Conservation (phyloP, 2,113 vertebrate genomes). For the Alces alces region DNA sequence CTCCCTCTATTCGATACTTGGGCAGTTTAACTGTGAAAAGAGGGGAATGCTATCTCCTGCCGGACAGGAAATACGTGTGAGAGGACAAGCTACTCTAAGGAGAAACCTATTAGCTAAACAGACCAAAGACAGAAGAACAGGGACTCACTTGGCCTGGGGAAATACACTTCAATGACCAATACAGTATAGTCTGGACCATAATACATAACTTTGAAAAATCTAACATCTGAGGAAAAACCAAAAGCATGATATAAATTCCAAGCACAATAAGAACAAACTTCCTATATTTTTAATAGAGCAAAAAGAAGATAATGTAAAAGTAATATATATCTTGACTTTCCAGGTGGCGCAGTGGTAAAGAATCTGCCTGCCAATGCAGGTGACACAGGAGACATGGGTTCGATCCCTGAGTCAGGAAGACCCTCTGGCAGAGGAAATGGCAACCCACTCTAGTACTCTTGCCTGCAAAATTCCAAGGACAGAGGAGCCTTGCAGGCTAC, state of each 20-base stretch:
- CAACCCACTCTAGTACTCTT: not conserved
- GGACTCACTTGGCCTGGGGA: not conserved
- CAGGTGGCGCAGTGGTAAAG: no score
- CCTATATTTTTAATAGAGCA: not conserved
- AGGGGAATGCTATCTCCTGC: not conserved
- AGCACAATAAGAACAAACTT: not conserved
- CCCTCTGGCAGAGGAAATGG: not conserved
- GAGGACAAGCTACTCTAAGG: not conserved
- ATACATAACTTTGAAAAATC: conserved; percentile 4
- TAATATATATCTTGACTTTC: not conserved
- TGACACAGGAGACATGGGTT: not conserved
- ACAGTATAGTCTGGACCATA: not conserved
- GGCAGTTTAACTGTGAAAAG: not conserved
- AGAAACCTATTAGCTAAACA: conserved; percentile 3
- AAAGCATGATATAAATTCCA: conserved; percentile 3
- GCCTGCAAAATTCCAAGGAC: not conserved
- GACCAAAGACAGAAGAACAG: not conserved
- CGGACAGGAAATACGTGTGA: not conserved
- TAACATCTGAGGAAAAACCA: conserved; percentile 18
- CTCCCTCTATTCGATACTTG: not conserved
- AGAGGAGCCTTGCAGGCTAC: not conserved
- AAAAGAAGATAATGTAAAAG: not conserved
- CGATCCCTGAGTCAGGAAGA: not conserved
- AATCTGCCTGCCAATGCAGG: no score
- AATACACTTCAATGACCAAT: not conserved